These are phyloP conservation scores for Mus pahari DNA, from an alignment of 2,113 vertebrate genomes.

Conservation along the genomic window DNA sequence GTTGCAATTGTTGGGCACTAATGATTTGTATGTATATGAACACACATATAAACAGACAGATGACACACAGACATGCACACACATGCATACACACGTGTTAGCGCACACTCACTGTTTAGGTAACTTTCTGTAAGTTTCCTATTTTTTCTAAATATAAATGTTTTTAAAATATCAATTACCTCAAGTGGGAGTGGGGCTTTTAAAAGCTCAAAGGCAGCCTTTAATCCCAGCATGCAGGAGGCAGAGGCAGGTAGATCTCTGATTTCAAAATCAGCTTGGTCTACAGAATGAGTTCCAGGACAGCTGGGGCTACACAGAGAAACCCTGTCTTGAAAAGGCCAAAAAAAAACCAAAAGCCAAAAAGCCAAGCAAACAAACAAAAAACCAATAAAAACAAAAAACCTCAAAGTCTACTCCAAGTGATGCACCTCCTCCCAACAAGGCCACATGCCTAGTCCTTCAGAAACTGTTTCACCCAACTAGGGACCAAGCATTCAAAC, in stretches of 20 bases:
- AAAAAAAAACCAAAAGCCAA: no score
- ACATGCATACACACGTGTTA: neutral
- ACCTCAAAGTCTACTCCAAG: neutral
- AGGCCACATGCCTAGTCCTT: neutral
- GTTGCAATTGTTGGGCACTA: neutral
- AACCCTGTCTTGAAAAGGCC: neutral
- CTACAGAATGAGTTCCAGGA: neutral
- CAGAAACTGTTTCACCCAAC: neutral
- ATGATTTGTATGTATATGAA: neutral
- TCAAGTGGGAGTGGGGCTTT: neutral
- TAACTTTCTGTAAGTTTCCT: neutral
- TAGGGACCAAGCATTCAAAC: neutral
- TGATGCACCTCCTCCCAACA: neutral
- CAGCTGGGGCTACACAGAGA: neutral
- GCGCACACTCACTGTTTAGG: neutral
- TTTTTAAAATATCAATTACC: neutral
- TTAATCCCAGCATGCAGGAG: neutral
- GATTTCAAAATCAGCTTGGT: neutral
- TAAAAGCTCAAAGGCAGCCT: neutral
- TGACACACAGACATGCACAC: neutral
- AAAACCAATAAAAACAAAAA: neutral
- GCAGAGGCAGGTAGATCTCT: neutral
- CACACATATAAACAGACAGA: neutral
- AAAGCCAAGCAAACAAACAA: neutral
- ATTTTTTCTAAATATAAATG: neutral